Evolutionary conservation across 2,888 invertebrate genomes (phyloP).

Genomic region (Nemotelus nigrinus): DNA sequence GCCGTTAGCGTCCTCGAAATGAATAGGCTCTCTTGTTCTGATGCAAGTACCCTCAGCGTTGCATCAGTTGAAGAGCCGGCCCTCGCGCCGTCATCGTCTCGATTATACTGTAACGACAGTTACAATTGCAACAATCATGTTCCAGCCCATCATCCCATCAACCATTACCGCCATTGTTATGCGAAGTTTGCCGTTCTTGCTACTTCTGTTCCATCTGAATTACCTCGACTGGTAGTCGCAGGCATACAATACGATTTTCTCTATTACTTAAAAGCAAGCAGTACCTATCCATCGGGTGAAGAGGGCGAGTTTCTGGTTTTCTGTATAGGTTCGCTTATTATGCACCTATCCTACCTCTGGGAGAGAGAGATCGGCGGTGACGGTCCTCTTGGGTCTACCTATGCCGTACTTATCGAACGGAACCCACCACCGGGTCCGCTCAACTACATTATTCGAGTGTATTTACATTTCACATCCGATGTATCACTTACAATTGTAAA

Average conservation of each 20-base stretch:
- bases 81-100: slow-evolving; percentile 8
- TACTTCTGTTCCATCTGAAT: slow-evolving; percentile 36
- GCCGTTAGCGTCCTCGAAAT: slow-evolving; percentile 19
- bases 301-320: too few species aligned
- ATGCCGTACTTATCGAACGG: neutral
- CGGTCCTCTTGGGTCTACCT: slow-evolving; percentile 13
- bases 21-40: neutral
- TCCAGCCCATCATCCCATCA: slow-evolving; percentile 45
- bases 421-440: slow-evolving; percentile 1
- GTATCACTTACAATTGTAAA: slow-evolving; percentile 54
- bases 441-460: neutral
- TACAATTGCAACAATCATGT: slow-evolving; percentile 50
- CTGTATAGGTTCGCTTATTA: too few species aligned
- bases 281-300: neutral
- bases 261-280: neutral
- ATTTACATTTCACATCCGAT: slow-evolving; percentile 50
- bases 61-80: neutral
- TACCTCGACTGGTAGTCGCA: slow-evolving; percentile 1
- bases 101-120: slow-evolving; percentile 17
- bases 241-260: slow-evolving; percentile 28
- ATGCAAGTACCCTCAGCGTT: slow-evolving; percentile 15
- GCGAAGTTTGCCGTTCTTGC: slow-evolving; percentile 26
- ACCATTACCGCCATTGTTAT: slow-evolving; percentile 41
- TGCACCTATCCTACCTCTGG: slow-evolving; percentile 10
- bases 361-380: slow-evolving; percentile 11